These are phyloP conservation scores for Barbus barbus DNA, from an alignment of 2,113 vertebrate species.

Conservation along the genomic window DNA sequence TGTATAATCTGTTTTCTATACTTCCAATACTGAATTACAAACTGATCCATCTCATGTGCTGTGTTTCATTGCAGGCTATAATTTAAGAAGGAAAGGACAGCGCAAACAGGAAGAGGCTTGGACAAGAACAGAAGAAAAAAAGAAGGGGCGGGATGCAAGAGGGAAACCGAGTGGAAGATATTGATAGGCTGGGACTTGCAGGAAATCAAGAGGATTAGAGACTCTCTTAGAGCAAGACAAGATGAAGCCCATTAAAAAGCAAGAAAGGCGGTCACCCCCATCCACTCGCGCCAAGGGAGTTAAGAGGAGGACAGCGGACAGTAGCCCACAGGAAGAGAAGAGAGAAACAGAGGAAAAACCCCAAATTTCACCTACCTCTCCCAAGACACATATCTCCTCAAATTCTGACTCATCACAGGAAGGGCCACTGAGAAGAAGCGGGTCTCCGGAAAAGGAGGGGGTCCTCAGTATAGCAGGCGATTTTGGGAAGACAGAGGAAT, in stretches of 20 bases:
- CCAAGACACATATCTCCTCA: slow-evolving; percentile 65
- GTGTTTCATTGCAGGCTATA: slow-evolving; percentile 45
- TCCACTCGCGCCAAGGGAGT: slow-evolving; percentile 84
- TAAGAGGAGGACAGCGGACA: slow-evolving; percentile 72
- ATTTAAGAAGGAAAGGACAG: slow-evolving; percentile 59
- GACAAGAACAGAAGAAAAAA: slow-evolving; percentile 58
- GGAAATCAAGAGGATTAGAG: slow-evolving; percentile 35
- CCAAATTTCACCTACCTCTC: slow-evolving; percentile 67
- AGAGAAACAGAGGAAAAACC: slow-evolving; percentile 68
- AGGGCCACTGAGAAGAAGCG: slow-evolving; percentile 58
- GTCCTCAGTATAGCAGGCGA: slow-evolving; percentile 51
- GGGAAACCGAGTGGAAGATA: slow-evolving; percentile 48
- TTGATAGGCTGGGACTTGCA: slow-evolving; percentile 41
- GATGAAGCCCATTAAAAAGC: slow-evolving; percentile 89
- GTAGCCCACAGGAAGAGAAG: slow-evolving; percentile 69
- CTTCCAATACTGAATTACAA: neutral
- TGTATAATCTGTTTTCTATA: neutral
- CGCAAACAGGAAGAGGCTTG: slow-evolving; percentile 63
- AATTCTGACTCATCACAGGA: slow-evolving; percentile 68
- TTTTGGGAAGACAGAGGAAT: slow-evolving; percentile 58
- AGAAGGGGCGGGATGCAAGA: slow-evolving; percentile 51
- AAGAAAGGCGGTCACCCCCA: slow-evolving; percentile 77
- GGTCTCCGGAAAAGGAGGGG: slow-evolving; percentile 68
- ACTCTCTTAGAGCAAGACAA: slow-evolving; percentile 57
- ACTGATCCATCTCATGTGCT: slow-evolving; percentile 16